Evolutionary conservation across 2,113 vertebrate genomes (phyloP).

Genomic region (Siniperca chuatsi): DNA sequence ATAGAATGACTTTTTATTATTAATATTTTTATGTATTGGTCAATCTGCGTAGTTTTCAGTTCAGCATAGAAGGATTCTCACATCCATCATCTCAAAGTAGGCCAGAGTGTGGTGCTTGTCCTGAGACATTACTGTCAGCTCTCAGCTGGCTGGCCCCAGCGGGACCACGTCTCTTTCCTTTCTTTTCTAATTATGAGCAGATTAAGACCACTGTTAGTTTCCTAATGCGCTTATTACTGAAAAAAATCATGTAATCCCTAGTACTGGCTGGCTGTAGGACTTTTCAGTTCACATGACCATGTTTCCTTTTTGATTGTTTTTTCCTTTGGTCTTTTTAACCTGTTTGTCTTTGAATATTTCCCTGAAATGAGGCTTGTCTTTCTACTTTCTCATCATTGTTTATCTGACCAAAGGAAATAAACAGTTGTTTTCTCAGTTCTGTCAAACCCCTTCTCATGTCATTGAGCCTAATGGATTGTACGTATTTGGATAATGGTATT

Average conservation of each 20-base stretch:
- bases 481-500: conserved; percentile 21
- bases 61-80: neutral
- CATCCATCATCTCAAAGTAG: conserved; percentile 42
- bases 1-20: neutral
- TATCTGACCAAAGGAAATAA: conserved; percentile 1
- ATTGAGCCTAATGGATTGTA: neutral
- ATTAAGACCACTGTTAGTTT: conserved; percentile 78
- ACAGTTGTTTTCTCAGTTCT: neutral
- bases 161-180: conserved; percentile 68
- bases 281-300: conserved; percentile 68
- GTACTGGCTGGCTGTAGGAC: conserved; percentile 38
- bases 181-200: conserved; percentile 77
- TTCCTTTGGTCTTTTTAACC: conserved; percentile 23
- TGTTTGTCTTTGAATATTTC: conserved; percentile 29
- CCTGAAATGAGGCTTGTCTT: neutral
- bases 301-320: conserved; percentile 35
- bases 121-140: conserved; percentile 46
- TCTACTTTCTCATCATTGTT: neutral
- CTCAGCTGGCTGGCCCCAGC: conserved; percentile 62
- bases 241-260: conserved; percentile 69
- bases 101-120: conserved; percentile 47
- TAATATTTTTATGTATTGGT: neutral
- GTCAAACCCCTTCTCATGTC: neutral
- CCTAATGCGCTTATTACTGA: conserved; percentile 76
- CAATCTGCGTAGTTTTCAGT: neutral